Percentiles rank a stretch among this genome's conserved stretches.
phyloP scores from a whole-genome alignment of 2,113 vertebrate species.

The Suricata suricatta region DNA sequence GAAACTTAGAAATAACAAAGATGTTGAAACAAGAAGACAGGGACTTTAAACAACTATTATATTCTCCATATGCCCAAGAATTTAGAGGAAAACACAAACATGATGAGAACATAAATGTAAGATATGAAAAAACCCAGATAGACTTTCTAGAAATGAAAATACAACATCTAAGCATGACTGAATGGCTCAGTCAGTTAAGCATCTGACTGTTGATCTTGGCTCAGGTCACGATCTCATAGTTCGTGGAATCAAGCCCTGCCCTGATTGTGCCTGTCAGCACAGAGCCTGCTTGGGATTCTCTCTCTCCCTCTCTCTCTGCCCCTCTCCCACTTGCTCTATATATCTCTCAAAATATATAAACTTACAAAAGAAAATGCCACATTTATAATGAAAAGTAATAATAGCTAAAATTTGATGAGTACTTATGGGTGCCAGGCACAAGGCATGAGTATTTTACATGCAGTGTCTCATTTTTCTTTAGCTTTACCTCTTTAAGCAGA shows the following conservation, averaged over 20 bases:
- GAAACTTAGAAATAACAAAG: neutral
- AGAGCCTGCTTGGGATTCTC: no score
- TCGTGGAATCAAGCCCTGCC: no score
- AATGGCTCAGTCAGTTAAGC: no score
- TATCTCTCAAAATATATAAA: no score
- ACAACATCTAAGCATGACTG: neutral
- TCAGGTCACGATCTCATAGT: no score
- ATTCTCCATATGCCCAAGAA: neutral
- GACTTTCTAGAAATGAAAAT: conserved; percentile 3
- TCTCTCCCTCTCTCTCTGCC: no score
- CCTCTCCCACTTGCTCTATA: no score
- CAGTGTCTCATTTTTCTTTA: neutral
- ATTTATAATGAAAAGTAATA: neutral
- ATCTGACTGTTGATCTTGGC: no score
- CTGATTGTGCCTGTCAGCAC: no score
- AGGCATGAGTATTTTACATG: neutral
- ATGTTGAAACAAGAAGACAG: neutral
- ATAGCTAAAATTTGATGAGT: neutral
- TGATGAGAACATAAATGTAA: neutral
- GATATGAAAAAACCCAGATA: neutral
- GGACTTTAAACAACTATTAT: neutral
- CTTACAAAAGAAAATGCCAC: neutral
- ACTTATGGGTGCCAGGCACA: neutral
- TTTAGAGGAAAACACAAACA: neutral
- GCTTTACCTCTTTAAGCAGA: neutral